These are phyloP conservation scores for Glyptemys insculpta DNA, from an alignment of 2,797 vertebrate genomes.

Conservation along the genomic window DNA sequence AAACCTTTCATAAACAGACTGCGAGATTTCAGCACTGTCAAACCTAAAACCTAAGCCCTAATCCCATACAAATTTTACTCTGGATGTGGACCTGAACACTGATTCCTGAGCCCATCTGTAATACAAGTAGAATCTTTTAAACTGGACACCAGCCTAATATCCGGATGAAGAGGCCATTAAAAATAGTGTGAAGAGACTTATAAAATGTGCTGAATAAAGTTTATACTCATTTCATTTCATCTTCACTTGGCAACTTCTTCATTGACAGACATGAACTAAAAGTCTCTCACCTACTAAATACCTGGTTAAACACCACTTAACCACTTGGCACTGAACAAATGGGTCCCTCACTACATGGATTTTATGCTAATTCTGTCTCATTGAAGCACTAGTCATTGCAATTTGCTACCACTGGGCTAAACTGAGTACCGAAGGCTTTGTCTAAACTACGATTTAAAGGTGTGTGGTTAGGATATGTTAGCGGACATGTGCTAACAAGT, in stretches of 20 bases:
- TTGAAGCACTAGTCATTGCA: background rate
- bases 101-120: too few species aligned
- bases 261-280: background rate
- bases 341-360: background rate
- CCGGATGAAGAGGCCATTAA: too few species aligned
- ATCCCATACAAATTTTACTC: too few species aligned
- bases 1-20: too few species aligned
- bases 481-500: background rate
- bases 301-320: background rate
- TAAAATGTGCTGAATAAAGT: too few species aligned
- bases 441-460: background rate
- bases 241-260: rapidly evolving
- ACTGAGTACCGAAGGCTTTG: background rate
- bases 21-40: too few species aligned
- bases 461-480: background rate
- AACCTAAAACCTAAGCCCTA: too few species aligned
- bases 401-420: background rate
- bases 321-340: background rate
- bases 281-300: background rate
- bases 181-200: too few species aligned
- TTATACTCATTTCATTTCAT: too few species aligned
- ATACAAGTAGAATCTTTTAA: too few species aligned
- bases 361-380: background rate
- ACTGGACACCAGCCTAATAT: too few species aligned
- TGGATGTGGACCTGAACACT: too few species aligned